phyloP scores from a whole-genome alignment of 2,797 vertebrate species.

The Malacoraja senta region DNA sequence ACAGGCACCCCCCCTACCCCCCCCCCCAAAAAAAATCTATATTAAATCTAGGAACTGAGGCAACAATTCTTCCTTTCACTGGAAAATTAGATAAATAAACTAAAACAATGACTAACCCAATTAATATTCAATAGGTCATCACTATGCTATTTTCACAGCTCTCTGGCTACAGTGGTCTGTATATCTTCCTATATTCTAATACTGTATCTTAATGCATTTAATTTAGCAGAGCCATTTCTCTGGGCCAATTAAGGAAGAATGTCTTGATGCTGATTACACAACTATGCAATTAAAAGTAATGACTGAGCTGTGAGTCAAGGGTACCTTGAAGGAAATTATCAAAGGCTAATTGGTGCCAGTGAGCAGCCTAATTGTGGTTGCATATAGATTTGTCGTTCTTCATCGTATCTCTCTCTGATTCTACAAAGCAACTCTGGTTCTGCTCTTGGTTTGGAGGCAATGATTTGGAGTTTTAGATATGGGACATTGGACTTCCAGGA shows the following conservation, averaged over 20 bases:
- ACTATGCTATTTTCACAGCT: neutral
- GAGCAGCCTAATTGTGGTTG: constrained; percentile 18
- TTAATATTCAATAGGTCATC: neutral
- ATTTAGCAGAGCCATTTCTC: constrained; percentile 30
- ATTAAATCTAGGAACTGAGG: neutral
- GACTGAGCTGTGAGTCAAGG: constrained; percentile 29
- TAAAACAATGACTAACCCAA: neutral
- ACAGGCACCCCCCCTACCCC: no score
- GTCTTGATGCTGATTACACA: constrained; percentile 37
- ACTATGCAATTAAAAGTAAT: constrained; percentile 32
- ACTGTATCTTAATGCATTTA: neutral
- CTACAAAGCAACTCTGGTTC: neutral
- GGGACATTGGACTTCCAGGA: neutral
- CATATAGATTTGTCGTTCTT: constrained; percentile 21
- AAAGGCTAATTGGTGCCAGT: constrained; percentile 35
- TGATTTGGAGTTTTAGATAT: neutral
- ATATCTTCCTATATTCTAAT: neutral
- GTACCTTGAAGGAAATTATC: constrained; percentile 29
- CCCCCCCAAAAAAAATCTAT: no score
- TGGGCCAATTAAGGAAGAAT: constrained; percentile 27
- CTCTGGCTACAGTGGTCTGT: neutral
- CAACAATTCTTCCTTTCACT: neutral
- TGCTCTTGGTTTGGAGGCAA: neutral
- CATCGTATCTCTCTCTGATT: neutral
- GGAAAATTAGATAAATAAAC: constrained; percentile 2